Evolutionary conservation across 2,888 invertebrate genomes (phyloP).

Genomic region (Anthophora plumipes): DNA sequence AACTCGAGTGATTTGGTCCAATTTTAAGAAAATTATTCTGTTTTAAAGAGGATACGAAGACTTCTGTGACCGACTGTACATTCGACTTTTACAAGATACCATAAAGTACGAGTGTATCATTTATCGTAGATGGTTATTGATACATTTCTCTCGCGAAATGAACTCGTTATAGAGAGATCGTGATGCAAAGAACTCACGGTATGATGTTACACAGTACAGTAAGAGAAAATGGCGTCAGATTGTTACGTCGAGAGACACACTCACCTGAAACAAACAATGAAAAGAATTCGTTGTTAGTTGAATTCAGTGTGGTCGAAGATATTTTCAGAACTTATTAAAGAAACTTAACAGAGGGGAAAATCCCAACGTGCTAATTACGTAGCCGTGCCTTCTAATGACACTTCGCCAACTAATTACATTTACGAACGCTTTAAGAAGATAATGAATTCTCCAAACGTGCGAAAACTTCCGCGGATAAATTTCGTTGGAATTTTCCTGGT

Average conservation of each 20-base stretch:
- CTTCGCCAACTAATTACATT: slow-evolving; percentile 43
- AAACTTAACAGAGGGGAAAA: slow-evolving; percentile 38
- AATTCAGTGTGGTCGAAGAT: too few relatives aligned
- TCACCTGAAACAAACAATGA: slow-evolving; percentile 60
- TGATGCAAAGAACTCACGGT: slow-evolving; percentile 24
- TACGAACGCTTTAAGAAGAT: slow-evolving; percentile 41
- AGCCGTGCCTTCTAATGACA: slow-evolving; percentile 36
- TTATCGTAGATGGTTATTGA: not conserved
- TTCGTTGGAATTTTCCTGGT: not conserved
- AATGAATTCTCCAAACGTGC: slow-evolving; percentile 45
- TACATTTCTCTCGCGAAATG: not conserved
- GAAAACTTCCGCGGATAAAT: slow-evolving; percentile 28
- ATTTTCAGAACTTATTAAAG: slow-evolving; percentile 37
- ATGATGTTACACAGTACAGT: too few relatives aligned
- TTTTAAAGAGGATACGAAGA: too few relatives aligned
- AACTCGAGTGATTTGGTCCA: too few relatives aligned
- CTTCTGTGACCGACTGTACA: too few relatives aligned
- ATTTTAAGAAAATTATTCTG: too few relatives aligned
- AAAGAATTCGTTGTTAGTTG: slow-evolving; percentile 21
- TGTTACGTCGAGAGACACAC: slow-evolving; percentile 14
- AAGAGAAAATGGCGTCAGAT: not conserved
- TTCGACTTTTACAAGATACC: not conserved
- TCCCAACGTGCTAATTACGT: slow-evolving; percentile 49
- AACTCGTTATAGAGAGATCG: not conserved
- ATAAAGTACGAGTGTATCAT: not conserved